phyloP scores from a whole-genome alignment of 2,113 vertebrate genomes.

The Eurypyga helias region DNA sequence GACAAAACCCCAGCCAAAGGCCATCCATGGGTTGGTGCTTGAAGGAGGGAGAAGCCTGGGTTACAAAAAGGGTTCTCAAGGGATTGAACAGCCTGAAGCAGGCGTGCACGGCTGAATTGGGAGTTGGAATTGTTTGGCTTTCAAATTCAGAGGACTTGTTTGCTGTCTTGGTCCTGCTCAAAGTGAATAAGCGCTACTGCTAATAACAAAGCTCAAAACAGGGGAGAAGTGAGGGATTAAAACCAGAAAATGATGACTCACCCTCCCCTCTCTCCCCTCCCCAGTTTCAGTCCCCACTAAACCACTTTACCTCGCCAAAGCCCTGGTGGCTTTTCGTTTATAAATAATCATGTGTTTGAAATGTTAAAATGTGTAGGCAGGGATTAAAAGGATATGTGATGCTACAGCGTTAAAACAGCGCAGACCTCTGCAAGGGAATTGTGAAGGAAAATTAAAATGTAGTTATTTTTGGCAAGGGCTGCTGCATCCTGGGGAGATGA shows the following conservation, averaged over 20 bases:
- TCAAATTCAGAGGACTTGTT: conserved; percentile 38
- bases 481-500: neutral
- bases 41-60: neutral
- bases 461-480: conserved; percentile 42
- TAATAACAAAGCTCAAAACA: conserved; percentile 9
- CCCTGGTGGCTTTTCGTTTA: conserved; percentile 23
- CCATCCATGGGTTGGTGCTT: neutral
- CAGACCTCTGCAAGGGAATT: conserved; percentile 43
- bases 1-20: conserved; percentile 34
- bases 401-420: conserved; percentile 27
- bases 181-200: conserved; percentile 10
- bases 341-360: conserved; percentile 58
- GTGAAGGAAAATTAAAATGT: conserved; percentile 24
- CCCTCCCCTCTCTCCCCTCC: neutral
- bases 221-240: conserved; percentile 30
- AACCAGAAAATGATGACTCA: conserved; percentile 45
- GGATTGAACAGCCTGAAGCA: conserved; percentile 17
- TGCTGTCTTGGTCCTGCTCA: conserved; percentile 17
- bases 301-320: conserved; percentile 5
- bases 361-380: conserved; percentile 52
- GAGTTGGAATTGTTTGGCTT: conserved; percentile 30
- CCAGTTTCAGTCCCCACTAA: conserved; percentile 17
- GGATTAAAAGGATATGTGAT: conserved; percentile 35
- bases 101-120: neutral
- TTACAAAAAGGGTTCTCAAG: conserved; percentile 22